Conservation (phyloP, 2,113 vertebrate genomes). For the Astatotilapia flaviijosephi region DNA sequence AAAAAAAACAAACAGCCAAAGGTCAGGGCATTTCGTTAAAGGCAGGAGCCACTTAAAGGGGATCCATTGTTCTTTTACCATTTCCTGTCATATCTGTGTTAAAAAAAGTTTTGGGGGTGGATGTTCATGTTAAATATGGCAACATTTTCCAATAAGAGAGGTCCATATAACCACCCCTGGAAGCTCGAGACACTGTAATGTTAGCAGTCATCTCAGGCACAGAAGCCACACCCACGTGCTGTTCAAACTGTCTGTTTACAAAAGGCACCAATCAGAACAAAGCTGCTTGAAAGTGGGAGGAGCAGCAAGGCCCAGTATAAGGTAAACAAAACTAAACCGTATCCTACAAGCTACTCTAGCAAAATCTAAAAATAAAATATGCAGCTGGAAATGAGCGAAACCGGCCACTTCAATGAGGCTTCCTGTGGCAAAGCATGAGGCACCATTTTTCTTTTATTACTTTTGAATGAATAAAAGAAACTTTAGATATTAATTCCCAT, state of each 20-base stretch:
- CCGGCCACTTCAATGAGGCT: not conserved
- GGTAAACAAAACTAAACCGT: rapidly evolving
- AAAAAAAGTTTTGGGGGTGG: not conserved
- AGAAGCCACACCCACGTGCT: not conserved
- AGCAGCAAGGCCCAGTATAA: not conserved
- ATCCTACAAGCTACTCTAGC: rapidly evolving
- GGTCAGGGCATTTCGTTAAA: rapidly evolving
- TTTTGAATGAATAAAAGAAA: not conserved
- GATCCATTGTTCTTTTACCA: not conserved
- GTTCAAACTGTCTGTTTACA: not conserved
- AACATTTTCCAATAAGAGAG: not conserved
- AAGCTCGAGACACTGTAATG: not conserved
- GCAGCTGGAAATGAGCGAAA: not conserved
- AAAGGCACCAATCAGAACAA: not conserved
- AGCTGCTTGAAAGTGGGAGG: not conserved
- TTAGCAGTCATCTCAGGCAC: not conserved
- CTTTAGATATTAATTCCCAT: not conserved
- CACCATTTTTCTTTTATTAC: not conserved
- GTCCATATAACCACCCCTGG: not conserved
- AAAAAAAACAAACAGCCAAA: rapidly evolving
- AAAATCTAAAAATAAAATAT: rapidly evolving
- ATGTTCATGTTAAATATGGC: not conserved
- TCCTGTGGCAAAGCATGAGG: not conserved
- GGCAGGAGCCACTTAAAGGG: not conserved
- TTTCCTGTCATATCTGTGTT: not conserved